A percentile compares a stretch with the other conserved stretches of the same genome.
Conservation (phyloP, 2,113 vertebrate species). For the Haplochromis burtoni region DNA sequence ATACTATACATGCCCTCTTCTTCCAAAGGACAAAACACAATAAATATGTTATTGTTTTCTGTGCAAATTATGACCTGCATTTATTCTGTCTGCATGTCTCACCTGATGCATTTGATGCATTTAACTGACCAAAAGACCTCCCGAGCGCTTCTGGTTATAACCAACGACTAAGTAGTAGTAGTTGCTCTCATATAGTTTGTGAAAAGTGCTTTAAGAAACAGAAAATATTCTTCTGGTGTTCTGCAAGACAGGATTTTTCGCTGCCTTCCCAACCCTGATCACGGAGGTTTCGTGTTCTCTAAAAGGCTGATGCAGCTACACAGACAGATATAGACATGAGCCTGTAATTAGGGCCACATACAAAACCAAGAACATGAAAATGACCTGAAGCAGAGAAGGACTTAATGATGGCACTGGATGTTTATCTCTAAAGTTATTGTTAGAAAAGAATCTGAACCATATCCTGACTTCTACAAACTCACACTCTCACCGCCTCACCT, state of each 20-base stretch:
- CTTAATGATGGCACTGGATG: not conserved
- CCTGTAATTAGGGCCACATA: not conserved
- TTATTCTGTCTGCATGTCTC: no score
- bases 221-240: not conserved
- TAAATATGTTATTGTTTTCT: not conserved
- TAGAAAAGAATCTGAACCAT: not conserved
- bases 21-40: not conserved
- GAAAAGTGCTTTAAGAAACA: not conserved
- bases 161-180: not conserved
- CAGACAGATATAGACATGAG: not conserved
- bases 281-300: not conserved
- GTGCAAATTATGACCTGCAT: not conserved
- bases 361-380: not conserved
- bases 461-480: not conserved
- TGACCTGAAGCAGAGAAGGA: not conserved
- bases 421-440: not conserved
- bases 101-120: not conserved
- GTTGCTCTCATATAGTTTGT: not conserved
- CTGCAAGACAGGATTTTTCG: not conserved
- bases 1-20: not conserved
- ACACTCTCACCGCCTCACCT: not conserved
- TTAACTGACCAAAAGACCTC: not conserved
- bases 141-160: not conserved
- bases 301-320: not conserved
- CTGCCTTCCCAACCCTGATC: not conserved